Conservation (phyloP, 2,113 vertebrate genomes). For the Rhynchomys soricoides region DNA sequence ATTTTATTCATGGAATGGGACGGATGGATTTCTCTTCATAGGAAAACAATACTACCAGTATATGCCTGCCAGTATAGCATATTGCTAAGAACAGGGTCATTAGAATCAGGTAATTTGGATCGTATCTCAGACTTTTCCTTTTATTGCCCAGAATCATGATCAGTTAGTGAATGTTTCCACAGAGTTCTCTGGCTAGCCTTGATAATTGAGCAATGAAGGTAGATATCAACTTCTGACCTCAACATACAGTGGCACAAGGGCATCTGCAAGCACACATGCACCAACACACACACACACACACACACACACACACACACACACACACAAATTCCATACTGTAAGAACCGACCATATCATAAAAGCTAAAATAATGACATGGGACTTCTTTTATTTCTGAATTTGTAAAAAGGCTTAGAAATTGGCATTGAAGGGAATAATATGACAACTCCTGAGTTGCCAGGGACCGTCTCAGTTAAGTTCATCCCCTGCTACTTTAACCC, state of each 20-base stretch:
- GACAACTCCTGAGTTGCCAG: neutral
- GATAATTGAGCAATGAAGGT: neutral
- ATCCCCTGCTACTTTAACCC: neutral
- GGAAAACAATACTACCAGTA: conserved; percentile 4
- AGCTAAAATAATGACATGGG: conserved; percentile 14
- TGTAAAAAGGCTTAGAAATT: neutral
- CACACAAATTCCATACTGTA: neutral
- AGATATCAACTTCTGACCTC: neutral
- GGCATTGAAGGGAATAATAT: neutral
- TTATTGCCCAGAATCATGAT: conserved; percentile 21
- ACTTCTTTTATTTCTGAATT: neutral
- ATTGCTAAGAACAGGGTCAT: neutral
- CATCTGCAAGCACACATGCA: neutral
- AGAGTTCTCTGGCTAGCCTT: neutral
- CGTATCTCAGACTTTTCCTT: neutral
- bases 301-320: neutral
- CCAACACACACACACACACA: neutral
- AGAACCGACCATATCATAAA: neutral
- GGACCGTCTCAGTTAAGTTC: neutral
- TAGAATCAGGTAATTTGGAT: neutral
- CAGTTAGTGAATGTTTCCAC: neutral
- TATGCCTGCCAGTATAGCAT: neutral
- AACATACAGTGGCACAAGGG: neutral
- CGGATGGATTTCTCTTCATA: neutral
- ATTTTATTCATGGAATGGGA: neutral